Evolutionary conservation across 2,888 invertebrate genomes (phyloP).

Genomic region (Dasysyrphus tricinctus): DNA sequence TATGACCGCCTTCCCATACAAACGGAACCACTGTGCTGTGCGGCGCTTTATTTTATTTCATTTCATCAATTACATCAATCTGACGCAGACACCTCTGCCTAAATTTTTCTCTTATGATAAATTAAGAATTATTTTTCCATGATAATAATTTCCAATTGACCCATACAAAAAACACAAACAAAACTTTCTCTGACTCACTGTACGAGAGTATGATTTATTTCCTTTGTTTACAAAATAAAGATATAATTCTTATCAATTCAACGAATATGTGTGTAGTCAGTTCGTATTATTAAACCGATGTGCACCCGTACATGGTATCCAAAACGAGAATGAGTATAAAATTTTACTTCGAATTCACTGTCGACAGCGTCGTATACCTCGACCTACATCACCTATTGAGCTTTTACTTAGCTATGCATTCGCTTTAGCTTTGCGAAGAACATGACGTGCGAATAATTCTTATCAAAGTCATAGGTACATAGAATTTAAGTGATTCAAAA

Average conservation of each 20-base stretch:
- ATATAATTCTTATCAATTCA: conserved; percentile 35
- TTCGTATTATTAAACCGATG: background rate
- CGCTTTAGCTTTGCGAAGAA: background rate
- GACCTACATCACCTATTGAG: background rate
- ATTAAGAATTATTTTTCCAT: background rate
- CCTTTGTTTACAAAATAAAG: background rate
- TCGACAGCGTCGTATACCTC: background rate
- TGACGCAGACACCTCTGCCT: too few species aligned
- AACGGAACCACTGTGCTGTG: too few species aligned
- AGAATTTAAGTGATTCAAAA: conserved; percentile 14
- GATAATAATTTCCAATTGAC: background rate
- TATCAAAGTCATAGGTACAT: background rate
- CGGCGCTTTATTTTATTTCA: too few species aligned
- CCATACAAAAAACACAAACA: background rate
- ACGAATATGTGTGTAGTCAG: conserved; percentile 2
- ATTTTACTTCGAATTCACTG: background rate
- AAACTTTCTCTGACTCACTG: conserved; percentile 39
- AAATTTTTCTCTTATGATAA: too few species aligned
- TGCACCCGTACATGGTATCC: background rate
- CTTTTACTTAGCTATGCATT: background rate
- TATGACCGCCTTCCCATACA: too few species aligned
- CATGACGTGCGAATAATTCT: background rate
- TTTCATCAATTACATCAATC: too few species aligned
- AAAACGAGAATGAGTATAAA: background rate
- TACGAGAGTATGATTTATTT: background rate